Base-by-base conservation (phyloP, 2,888 invertebrate genomes). In the Philonicus albiceps region DNA sequence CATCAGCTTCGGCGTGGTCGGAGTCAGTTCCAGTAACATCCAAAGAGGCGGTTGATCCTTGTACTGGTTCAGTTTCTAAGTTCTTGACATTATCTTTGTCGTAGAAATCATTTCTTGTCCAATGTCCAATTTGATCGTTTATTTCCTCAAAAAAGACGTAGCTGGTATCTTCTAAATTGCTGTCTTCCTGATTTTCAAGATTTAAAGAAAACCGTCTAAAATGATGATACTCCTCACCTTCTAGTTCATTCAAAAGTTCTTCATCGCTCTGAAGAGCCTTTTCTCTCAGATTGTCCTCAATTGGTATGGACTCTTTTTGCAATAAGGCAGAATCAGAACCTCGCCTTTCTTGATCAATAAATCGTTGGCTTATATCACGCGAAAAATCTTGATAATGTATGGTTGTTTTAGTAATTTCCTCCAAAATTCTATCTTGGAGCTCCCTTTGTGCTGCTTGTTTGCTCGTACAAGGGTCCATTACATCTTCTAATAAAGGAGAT, bases 211-310 rank as follows among this genome's bases (percentile, higher is more conserved):
- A 92, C 53, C 92, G 90, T 0, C 92, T 88, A 86, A 90, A 91
- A 85, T 92, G 92, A 89, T 92, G 92, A 88, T 92, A 92, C 37
- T 92, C 92, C 34, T 92, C 92, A 0, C 90, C 91, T 7, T 92
- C 92, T n/a, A 92, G 53, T 27, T 91, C 89, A 19, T 87, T 86
- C 27, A 27, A 13, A 0, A 55, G n/a, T 13, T 55, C 55, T 34
- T 87, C 78, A 5, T 89, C 89, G 13, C 83, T 86, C 40, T 89
- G 89, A 5, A 89, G 87, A 64, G 27, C 11, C 64, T 22, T 64
- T 64, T 22, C 64, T 27, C 64, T 64, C 8, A 64, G 8, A 7
- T 64, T 64, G 11, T 64, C 64, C 73, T 90, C 89, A 4, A 90
- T 87, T 1, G 90, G 31, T 27, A 90, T 89, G 8, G 64, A 22